Evolutionary conservation across 2,888 invertebrate species (phyloP), one percentile per base, ranked within the genome.

Genomic region (Carabus problematicus): DNA sequence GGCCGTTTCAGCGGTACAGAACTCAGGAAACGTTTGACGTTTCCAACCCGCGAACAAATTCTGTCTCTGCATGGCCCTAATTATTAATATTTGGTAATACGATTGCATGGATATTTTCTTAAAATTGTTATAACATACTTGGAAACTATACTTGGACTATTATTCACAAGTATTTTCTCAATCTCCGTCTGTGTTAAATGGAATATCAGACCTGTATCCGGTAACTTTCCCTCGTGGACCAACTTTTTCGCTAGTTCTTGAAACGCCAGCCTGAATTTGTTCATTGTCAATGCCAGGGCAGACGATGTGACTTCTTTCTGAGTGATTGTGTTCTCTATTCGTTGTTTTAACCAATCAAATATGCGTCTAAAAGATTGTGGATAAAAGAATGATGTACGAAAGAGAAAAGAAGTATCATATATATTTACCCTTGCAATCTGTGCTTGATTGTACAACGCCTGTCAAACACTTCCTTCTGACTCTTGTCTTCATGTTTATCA

Each of bases 171-270:
- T 9, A 91, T 82, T 29, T 81, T 77, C 1, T 82, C 82, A 11
- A 94, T 83, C 80, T 94, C 94, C 11, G 84, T 76, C 47, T 87
- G 82, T 0, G 90, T 87, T 74, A 94, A 84, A 80, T 87, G 90
- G 79, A 86, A 91, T 41, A 93, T 81, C 0, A 93, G 82, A 19
- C 89, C 86, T 18, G 80, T 78, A 59, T 88, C 84, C 0, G 92
- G 91, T 55, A 94, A 76, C 41, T 85, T 81, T 75, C 91, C 91
- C 73, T 87, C 85, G 11, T 78, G 75, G 0, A 86, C 85, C 83
- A 93, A 83, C 64, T 86, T 75, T 3, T 81, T 76, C 0, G 86
- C 90, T 18, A 93, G 80, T 39, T 81, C 79, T 47, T 85, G 80
- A 72, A 86, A 87, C 0, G 86, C 89, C 56, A 86, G 74, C 71